Evolutionary conservation across 2,888 invertebrate genomes (phyloP).

Genomic region (Noctua janthe): DNA sequence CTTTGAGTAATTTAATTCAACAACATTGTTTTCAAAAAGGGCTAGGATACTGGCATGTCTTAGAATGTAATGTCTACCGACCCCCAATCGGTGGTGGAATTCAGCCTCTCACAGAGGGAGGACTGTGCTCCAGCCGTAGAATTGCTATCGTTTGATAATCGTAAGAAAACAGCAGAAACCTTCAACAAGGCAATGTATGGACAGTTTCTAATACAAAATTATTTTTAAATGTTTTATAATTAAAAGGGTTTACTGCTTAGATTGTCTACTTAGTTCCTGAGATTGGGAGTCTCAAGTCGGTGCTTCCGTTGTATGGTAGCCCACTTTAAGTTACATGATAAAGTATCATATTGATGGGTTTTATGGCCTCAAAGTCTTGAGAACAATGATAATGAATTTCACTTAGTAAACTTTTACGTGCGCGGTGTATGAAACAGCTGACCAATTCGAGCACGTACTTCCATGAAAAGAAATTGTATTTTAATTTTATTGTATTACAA

Average conservation of each 20-base stretch:
- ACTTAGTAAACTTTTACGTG: conserved; percentile 13
- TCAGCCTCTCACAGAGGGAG: neutral
- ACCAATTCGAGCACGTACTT: conserved; percentile 3
- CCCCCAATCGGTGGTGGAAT: neutral
- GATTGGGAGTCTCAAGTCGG: neutral
- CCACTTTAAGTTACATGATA: neutral
- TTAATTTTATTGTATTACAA: conserved; percentile 44
- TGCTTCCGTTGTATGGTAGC: neutral
- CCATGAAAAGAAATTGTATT: conserved; percentile 39
- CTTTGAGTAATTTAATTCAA: neutral
- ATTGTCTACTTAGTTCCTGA: neutral
- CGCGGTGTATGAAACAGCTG: conserved; percentile 31
- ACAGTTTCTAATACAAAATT: neutral
- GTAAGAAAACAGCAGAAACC: neutral
- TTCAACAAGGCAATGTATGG: neutral
- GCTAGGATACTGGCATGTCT: neutral
- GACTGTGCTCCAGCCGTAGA: neutral
- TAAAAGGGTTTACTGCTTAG: neutral
- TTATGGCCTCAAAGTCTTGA: conserved; percentile 7
- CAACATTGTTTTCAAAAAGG: neutral
- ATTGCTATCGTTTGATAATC: neutral
- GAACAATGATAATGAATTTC: conserved; percentile 28
- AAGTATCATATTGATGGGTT: neutral
- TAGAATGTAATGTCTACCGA: neutral
- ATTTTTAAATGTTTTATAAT: neutral